A percentile compares a stretch with the other conserved stretches of the same genome.
phyloP scores from a whole-genome alignment of 2,113 vertebrate species.

The Scomber japonicus region DNA sequence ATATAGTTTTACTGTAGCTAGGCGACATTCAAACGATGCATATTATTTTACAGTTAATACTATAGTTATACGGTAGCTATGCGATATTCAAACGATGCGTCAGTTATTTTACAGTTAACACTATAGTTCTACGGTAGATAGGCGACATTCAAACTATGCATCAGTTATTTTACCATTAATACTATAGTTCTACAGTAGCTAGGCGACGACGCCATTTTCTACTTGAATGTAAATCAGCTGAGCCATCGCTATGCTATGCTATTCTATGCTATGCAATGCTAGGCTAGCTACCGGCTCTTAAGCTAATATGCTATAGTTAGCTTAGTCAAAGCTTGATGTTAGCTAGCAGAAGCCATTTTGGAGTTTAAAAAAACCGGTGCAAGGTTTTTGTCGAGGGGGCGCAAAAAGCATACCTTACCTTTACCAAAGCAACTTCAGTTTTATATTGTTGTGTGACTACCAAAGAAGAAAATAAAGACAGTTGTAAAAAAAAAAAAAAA shows the following conservation, averaged over 20 bases:
- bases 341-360: slow-evolving; percentile 84
- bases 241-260: slow-evolving; percentile 29
- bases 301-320: slow-evolving; percentile 55
- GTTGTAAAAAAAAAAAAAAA: neutral
- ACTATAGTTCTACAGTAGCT: neutral
- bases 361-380: slow-evolving; percentile 58
- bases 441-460: slow-evolving; percentile 69
- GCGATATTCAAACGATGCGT: slow-evolving; percentile 62
- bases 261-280: slow-evolving; percentile 2
- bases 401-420: slow-evolving; percentile 77
- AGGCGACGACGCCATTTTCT: slow-evolving; percentile 82
- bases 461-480: slow-evolving; percentile 64
- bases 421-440: slow-evolving; percentile 85
- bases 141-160: neutral
- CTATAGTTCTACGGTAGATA: fast-evolving
- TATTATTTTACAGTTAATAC: neutral
- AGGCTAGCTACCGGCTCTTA: slow-evolving; percentile 42
- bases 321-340: slow-evolving; percentile 12
- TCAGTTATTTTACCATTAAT: neutral
- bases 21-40: neutral
- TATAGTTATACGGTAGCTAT: neutral
- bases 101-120: neutral
- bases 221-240: slow-evolving; percentile 49
- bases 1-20: neutral
- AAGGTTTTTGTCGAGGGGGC: slow-evolving; percentile 10